A percentile compares a stretch with the other conserved stretches of the same genome.
phyloP scores from a whole-genome alignment of 2,797 vertebrate genomes.

The Leptatherina wallacei region DNA sequence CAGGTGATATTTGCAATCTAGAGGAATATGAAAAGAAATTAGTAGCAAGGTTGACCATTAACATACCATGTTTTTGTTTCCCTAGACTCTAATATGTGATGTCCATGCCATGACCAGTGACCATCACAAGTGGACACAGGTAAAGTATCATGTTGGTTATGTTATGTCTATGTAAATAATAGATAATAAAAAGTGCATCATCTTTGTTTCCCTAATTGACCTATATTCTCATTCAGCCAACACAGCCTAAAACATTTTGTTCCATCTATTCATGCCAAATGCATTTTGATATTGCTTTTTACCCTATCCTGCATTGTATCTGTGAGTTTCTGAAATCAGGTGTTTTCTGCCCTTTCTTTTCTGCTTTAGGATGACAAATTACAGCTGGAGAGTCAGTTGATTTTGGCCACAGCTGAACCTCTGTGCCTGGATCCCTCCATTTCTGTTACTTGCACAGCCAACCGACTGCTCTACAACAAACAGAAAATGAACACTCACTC shows the following conservation, averaged over 20 bases:
- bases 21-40: neutral
- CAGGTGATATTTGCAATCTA: constrained; percentile 82
- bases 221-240: neutral
- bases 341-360: constrained; percentile 25
- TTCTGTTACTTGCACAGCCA: constrained; percentile 94
- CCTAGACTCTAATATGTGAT: constrained; percentile 91
- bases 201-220: neutral
- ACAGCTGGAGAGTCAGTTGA: constrained; percentile 95
- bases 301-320: neutral
- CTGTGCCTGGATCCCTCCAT: constrained; percentile 97
- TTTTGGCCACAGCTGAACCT: constrained; percentile 96
- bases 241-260: neutral
- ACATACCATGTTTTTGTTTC: constrained; percentile 3
- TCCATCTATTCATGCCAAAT: neutral
- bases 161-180: neutral
- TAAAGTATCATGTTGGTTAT: constrained; percentile 54
- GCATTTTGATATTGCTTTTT: neutral
- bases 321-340: neutral
- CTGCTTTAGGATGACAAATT: constrained; percentile 94
- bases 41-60: neutral
- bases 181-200: neutral
- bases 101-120: constrained; percentile 98
- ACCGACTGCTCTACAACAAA: constrained; percentile 96
- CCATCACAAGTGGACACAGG: constrained; percentile 99
- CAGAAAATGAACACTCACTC: constrained; percentile 98